Base-by-base conservation (phyloP, 2,888 invertebrate species). In the Pyrrhosoma nymphula region DNA sequence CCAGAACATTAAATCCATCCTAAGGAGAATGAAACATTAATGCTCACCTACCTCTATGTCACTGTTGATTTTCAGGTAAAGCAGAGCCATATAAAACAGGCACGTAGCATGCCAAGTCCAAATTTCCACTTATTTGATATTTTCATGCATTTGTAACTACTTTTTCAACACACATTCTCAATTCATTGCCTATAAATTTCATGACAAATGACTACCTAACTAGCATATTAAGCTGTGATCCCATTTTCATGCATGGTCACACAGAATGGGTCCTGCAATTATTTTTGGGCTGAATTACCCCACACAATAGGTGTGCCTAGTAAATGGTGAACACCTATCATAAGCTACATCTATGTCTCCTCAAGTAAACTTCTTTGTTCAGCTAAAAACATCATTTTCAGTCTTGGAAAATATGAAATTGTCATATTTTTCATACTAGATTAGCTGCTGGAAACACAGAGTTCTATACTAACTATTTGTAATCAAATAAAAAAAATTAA, bases 31-130 rank as follows among this genome's bases (percentile, higher is more conserved):
- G n/a, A 69, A 39, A 47, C n/a, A 75, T 55, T n/a, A 12, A 26
- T 12, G 69, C 69, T 93, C n/a, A 69, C 93, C 69, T 69, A 69
- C 47, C 47, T 75, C 93, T 93, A 93, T 14, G 69, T 69, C 47
- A 12, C 47, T 75, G 47, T n/a, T 75, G 35, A 69, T 47, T 69
- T 26, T 55, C n/a, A 69, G 69, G 69, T 69, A 93, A 75, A 93
- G 93, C 93, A 93, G 69, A 47, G 63, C 69, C 20, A 75, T 56
- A 55, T 35, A 30, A 20, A 69, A 47, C 47, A 82, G 47, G 47
- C 55, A 93, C 39, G 69, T 47, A 35, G 23, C 93, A 93, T 93
- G 93, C 93, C 16, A 23, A 93, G 30, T 20, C 35, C 10, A 93
- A 30, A 35, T 30, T 10, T 18, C 16, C 3, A 82, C 35, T 35